Percentiles rank a stretch among this genome's conserved stretches.
Conservation (phyloP, 2,113 vertebrate species). For the Ovibos moschatus region DNA sequence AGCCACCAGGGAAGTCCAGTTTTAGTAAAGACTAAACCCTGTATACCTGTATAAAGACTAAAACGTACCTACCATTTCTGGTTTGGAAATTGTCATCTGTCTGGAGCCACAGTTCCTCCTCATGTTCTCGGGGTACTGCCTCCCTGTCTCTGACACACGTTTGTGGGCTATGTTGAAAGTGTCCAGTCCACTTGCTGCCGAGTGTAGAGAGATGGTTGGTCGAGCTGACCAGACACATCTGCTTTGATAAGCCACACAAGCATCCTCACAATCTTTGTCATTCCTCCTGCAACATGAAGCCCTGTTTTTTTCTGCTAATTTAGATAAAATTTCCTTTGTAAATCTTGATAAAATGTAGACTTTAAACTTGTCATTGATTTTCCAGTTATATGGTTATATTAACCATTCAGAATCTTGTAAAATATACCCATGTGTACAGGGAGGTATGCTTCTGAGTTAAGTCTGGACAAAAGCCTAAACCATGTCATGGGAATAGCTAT, state of each 20-base stretch:
- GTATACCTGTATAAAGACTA: neutral
- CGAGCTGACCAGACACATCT: neutral
- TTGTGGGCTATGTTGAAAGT: neutral
- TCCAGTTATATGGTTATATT: neutral
- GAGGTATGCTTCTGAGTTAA: neutral
- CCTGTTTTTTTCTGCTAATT: neutral
- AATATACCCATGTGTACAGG: rapidly evolving
- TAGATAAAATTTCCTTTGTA: neutral
- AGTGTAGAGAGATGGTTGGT: neutral
- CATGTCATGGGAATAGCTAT: too few relatives aligned
- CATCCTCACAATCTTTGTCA: neutral
- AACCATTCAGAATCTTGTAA: neutral
- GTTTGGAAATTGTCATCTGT: too few relatives aligned
- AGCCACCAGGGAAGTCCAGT: neutral
- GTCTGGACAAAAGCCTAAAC: neutral
- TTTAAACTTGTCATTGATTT: neutral
- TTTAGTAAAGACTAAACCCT: neutral
- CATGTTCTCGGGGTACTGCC: neutral
- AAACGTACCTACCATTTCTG: neutral
- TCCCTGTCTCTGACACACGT: neutral
- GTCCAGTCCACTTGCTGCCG: too few relatives aligned
- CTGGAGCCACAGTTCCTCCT: neutral
- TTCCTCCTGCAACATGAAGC: neutral
- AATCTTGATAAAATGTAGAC: neutral
- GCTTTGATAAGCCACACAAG: neutral